Percentiles rank a stretch among this genome's conserved stretches.
Evolutionary conservation across 2,888 invertebrate species (phyloP).

Genomic region (Phyllotreta striolata): DNA sequence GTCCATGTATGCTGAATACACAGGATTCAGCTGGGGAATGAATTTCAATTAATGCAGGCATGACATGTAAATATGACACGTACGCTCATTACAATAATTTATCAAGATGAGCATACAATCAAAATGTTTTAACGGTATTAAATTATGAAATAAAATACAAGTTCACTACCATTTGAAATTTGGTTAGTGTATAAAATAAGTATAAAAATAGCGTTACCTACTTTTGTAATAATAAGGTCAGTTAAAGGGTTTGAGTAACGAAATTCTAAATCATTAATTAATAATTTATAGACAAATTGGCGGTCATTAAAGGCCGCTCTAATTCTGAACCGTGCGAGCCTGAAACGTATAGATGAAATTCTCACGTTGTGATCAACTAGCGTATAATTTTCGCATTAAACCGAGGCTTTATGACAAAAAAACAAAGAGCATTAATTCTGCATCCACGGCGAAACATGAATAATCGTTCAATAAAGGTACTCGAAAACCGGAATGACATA

Average conservation of each 20-base stretch:
- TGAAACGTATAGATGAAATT: not conserved
- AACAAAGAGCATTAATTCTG: conserved; percentile 20
- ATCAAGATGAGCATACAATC: too few species aligned
- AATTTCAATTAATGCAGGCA: conserved; percentile 33
- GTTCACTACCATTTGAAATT: too few species aligned
- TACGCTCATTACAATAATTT: conserved; percentile 13
- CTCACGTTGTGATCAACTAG: conserved; percentile 15
- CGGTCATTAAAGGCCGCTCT: too few species aligned
- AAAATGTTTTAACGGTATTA: too few species aligned
- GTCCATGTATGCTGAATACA: conserved; percentile 33
- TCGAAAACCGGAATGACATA: conserved; percentile 30
- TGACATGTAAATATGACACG: conserved; percentile 22
- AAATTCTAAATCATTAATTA: too few species aligned
- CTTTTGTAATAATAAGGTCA: too few species aligned
- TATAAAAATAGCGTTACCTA: too few species aligned
- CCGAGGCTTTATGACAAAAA: conserved; percentile 16
- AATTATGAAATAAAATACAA: too few species aligned
- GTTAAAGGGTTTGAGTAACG: too few species aligned
- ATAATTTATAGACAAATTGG: too few species aligned
- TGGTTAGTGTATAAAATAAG: too few species aligned
- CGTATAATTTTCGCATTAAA: conserved; percentile 22
- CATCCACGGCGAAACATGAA: conserved; percentile 21
- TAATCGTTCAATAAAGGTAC: conserved; percentile 18
- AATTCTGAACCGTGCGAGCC: too few species aligned
- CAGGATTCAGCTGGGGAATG: conserved; percentile 28